These are phyloP conservation scores for Atopsyche davidsoni DNA, from an alignment of 1,140 invertebrate species.

Conservation along the genomic window DNA sequence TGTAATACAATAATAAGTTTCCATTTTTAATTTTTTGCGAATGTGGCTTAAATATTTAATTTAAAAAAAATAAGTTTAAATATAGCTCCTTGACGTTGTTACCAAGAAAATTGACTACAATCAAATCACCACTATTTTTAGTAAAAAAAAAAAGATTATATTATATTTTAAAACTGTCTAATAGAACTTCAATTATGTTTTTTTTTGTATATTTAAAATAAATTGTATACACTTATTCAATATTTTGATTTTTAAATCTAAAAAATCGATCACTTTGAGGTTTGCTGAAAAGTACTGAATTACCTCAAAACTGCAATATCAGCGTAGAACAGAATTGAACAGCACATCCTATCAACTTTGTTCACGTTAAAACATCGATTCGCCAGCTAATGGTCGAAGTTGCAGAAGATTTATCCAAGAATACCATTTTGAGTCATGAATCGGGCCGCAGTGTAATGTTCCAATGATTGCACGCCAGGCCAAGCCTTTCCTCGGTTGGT, in stretches of 20 bases:
- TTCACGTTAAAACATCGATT: too few relatives aligned
- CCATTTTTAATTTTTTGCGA: neutral
- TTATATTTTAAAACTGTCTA: neutral
- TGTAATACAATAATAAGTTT: neutral
- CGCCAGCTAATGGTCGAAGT: neutral
- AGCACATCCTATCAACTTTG: too few relatives aligned
- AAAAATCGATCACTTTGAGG: neutral
- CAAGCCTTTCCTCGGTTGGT: conserved; percentile 23
- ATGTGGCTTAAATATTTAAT: neutral
- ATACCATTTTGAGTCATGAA: conserved; percentile 10
- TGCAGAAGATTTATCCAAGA: conserved; percentile 12
- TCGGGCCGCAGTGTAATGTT: conserved; percentile 14
- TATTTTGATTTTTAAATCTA: neutral
- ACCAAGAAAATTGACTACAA: neutral
- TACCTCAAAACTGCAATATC: too few relatives aligned
- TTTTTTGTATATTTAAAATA: neutral
- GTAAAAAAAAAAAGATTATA: neutral
- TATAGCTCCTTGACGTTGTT: neutral
- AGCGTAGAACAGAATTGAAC: too few relatives aligned
- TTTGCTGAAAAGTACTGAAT: too few relatives aligned
- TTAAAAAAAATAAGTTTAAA: neutral
- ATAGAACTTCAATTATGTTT: neutral
- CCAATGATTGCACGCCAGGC: conserved; percentile 26
- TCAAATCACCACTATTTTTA: neutral
- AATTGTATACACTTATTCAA: neutral